Base-by-base conservation (phyloP, 2,113 vertebrate species). In the Bungarus multicinctus region DNA sequence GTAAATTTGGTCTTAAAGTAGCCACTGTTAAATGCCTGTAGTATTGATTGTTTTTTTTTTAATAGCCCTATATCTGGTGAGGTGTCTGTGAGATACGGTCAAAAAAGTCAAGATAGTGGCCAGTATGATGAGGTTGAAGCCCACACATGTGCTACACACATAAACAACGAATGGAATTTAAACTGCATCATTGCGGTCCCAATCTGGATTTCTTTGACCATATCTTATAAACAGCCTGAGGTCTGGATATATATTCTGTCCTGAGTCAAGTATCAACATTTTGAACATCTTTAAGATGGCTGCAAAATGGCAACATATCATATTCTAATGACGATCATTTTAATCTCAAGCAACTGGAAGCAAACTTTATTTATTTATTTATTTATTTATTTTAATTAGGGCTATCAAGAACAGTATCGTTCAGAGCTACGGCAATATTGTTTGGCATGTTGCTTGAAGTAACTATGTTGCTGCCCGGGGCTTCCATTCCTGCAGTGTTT, bases 401-500 rank as follows among this genome's bases (percentile, higher is more conserved):
- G 16, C n/a, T 39, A 39, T 81, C n/a, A 34, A 81, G 69, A 81
- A 39, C 5, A 6, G 69, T 8, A 39, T 39, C 18, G 6, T 18
- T 18, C 16, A 39, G 6, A 81, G 16, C 34, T 39, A 20, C 2
- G 34, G 34, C 22, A 34, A 8, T 20, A 39, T 81, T 9, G 16
- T 20, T 81, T 22, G 34, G 18, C 1, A 7, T 8, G 16, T 39
- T 39, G 69, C 69, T 39, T 20, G 69, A 39, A 81, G n/a, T 20
- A 3, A 39, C 18, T 3, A 34, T 18, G 34, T 81, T 8, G 16
- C 34, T 81, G 34, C 55, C 34, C 6, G 1, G 69, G 18, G 34
- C 69, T 81, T 81, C 69, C 69, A 39, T 81, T 81, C n/a, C 34
- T 81, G 45, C 11, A 34, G 89, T 97, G 96, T 97, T 97, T 97